Percentiles rank a stretch among this genome's conserved stretches.
These are phyloP conservation scores for Cataglyphis livida DNA, from an alignment of 2,888 invertebrate species.

Conservation along the genomic window DNA sequence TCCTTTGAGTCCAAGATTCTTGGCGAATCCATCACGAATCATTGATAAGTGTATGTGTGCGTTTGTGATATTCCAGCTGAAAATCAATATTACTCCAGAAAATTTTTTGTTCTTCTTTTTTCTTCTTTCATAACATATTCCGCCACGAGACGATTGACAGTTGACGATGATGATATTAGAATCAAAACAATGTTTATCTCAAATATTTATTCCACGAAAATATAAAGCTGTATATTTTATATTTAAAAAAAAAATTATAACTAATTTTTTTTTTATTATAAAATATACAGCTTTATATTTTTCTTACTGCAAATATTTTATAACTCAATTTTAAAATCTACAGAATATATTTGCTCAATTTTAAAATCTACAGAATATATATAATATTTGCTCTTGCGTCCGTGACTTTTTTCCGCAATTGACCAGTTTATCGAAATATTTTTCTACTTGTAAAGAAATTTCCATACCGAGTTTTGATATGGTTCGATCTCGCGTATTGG, in stretches of 20 bases:
- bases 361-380: neutral
- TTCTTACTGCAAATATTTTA: neutral
- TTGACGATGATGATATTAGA: neutral
- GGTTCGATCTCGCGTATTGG: neutral
- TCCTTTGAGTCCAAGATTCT: slow-evolving; percentile 58
- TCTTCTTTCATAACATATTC: neutral
- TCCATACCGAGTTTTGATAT: neutral
- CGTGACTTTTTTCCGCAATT: neutral
- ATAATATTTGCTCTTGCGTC: neutral
- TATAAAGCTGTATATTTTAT: neutral
- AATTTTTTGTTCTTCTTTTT: neutral
- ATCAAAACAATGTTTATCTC: neutral
- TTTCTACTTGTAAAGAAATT: slow-evolving; percentile 10
- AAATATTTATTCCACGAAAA: neutral
- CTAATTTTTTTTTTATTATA: neutral
- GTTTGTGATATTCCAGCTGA: neutral
- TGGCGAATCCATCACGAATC: slow-evolving; percentile 68
- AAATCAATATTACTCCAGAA: neutral
- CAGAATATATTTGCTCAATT: neutral
- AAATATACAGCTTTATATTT: neutral
- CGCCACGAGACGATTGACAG: slow-evolving; percentile 8
- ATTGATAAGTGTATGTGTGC: slow-evolving; percentile 64
- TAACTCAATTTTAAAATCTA: neutral
- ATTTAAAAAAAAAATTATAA: no score
- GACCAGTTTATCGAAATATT: slow-evolving; percentile 19